phyloP scores from a whole-genome alignment of 92 coral and sea anemone species.

The Parazoanthus darwini region DNA sequence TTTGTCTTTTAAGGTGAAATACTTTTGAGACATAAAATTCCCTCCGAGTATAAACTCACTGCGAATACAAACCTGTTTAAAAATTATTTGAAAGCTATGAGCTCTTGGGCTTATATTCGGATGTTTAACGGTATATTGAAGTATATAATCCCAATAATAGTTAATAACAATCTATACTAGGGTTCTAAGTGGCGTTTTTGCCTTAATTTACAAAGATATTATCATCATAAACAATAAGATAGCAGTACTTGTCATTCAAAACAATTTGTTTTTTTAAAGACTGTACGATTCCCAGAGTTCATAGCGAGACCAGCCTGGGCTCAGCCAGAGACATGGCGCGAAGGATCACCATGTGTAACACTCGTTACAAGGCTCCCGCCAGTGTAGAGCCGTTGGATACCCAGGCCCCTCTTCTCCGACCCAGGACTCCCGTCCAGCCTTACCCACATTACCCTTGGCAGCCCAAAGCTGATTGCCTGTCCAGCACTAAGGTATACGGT shows the following conservation, averaged over 20 bases:
- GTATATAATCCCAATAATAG: too few relatives aligned
- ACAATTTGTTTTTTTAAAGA: constrained; percentile 35
- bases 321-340: constrained; percentile 81
- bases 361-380: constrained; percentile 64
- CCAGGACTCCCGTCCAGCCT: constrained; percentile 70
- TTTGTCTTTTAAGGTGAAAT: too few relatives aligned
- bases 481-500: constrained; percentile 79
- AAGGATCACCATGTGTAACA: constrained; percentile 79
- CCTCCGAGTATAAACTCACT: too few relatives aligned
- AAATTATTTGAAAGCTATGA: too few relatives aligned
- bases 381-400: constrained; percentile 47
- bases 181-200: neutral
- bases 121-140: too few relatives aligned
- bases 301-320: constrained; percentile 58
- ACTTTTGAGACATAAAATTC: too few relatives aligned
- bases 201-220: too few relatives aligned
- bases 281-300: constrained; percentile 52
- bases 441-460: constrained; percentile 72
- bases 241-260: neutral
- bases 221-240: too few relatives aligned
- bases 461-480: constrained; percentile 63
- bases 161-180: too few relatives aligned
- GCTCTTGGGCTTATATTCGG: too few relatives aligned
- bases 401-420: constrained; percentile 63
- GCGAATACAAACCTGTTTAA: too few relatives aligned